Percentiles rank a stretch among this genome's conserved stretches.
Evolutionary conservation across 2,113 vertebrate species (phyloP).

Genomic region (Xenopus laevis): DNA sequence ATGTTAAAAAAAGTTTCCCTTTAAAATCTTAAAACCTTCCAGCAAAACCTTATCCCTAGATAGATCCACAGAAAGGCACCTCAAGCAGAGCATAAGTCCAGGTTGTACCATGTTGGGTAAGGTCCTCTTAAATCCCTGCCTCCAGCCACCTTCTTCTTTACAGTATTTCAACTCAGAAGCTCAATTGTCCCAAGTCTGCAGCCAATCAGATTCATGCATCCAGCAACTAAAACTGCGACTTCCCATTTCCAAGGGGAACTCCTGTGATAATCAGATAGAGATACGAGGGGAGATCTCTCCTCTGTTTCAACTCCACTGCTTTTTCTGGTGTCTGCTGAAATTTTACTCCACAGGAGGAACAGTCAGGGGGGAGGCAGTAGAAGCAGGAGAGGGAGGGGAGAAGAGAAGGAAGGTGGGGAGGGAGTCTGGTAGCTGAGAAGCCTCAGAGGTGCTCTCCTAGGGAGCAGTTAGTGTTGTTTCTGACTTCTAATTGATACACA

Average conservation of each 20-base stretch:
- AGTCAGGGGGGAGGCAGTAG: conserved; percentile 7
- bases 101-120: not conserved
- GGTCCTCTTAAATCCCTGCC: not conserved
- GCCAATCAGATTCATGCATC: not conserved
- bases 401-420: conserved; percentile 1
- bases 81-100: not conserved
- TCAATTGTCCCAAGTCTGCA: not conserved
- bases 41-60: not conserved
- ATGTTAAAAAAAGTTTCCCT: no score
- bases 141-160: no score
- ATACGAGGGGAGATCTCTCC: not conserved
- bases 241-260: not conserved
- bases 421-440: conserved; percentile 17
- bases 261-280: not conserved
- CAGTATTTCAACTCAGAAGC: not conserved
- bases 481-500: not conserved
- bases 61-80: conserved; percentile 1
- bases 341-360: conserved; percentile 33
- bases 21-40: not conserved
- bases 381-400: conserved; percentile 4
- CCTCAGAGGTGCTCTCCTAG: conserved; percentile 10
- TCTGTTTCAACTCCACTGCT: not conserved
- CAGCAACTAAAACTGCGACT: not conserved
- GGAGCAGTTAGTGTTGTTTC: not conserved
- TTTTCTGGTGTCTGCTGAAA: conserved; percentile 30